Evolutionary conservation across 2,888 invertebrate species (phyloP).

Genomic region (Aelia acuminata): DNA sequence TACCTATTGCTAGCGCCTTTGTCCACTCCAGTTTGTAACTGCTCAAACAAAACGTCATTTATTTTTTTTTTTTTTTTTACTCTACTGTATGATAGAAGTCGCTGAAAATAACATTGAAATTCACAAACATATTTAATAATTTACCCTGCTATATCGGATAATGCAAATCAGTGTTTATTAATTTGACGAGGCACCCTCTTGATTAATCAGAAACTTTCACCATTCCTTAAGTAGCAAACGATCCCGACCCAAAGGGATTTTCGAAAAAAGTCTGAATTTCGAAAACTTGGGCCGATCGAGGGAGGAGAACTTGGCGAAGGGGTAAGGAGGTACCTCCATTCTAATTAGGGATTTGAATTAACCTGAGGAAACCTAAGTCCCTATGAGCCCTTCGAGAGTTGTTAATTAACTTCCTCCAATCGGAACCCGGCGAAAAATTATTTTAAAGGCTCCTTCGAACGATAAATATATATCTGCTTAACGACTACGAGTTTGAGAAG

Average conservation of each 20-base stretch:
- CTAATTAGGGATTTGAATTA: neutral
- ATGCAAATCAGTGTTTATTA: neutral
- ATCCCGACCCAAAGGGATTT: neutral
- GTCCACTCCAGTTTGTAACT: no score
- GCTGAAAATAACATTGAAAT: no score
- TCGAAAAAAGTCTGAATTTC: no score
- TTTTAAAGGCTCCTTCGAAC: neutral
- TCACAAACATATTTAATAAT: no score
- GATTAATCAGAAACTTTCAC: neutral
- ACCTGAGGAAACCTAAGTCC: neutral
- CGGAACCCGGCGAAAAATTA: neutral
- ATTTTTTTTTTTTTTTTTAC: no score
- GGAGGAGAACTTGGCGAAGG: neutral
- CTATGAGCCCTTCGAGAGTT: neutral
- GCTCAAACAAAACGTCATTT: no score
- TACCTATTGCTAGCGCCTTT: no score
- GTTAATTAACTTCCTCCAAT: neutral
- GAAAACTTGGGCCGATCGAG: neutral
- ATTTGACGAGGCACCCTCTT: neutral
- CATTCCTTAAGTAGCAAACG: neutral
- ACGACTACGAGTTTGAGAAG: neutral
- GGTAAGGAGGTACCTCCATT: neutral
- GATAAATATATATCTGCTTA: conserved; percentile 18
- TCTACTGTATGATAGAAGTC: no score
- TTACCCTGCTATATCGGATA: no score